Percentiles rank a stretch among this genome's conserved stretches.
Conservation (phyloP, 2,113 vertebrate species). For the Brevimyrus niger region DNA sequence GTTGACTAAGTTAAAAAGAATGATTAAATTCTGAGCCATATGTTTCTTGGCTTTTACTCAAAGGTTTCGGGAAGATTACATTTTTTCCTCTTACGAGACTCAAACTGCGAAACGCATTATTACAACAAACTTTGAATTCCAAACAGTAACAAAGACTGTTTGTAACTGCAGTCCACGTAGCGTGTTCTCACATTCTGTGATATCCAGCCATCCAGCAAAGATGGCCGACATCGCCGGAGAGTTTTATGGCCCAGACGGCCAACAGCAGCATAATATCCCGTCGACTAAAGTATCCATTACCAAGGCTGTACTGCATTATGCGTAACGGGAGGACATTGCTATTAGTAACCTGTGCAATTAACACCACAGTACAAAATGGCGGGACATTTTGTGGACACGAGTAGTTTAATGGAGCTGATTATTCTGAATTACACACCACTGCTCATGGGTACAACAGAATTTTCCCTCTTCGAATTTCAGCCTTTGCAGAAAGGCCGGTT, state of each 20-base stretch:
- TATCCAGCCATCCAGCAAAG: background rate
- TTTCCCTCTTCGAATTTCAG: background rate
- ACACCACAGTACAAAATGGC: background rate
- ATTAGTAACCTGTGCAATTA: background rate
- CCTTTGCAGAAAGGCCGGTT: background rate
- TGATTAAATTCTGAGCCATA: background rate
- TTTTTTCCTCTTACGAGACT: background rate
- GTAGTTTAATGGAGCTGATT: background rate
- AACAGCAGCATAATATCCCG: background rate
- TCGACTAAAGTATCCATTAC: background rate
- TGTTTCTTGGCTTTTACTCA: background rate
- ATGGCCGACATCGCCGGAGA: background rate
- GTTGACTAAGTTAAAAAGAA: background rate
- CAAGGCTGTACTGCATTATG: background rate
- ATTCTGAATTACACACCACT: background rate
- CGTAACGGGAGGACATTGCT: background rate
- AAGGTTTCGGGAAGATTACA: background rate
- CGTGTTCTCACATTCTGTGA: background rate
- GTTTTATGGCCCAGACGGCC: background rate
- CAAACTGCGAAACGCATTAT: background rate
- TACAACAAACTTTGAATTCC: background rate
- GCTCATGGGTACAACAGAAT: background rate
- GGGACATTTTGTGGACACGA: background rate
- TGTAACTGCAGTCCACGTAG: background rate
- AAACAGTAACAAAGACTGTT: background rate